phyloP scores from a whole-genome alignment of 2,113 vertebrate species.

The Canis aureus region DNA sequence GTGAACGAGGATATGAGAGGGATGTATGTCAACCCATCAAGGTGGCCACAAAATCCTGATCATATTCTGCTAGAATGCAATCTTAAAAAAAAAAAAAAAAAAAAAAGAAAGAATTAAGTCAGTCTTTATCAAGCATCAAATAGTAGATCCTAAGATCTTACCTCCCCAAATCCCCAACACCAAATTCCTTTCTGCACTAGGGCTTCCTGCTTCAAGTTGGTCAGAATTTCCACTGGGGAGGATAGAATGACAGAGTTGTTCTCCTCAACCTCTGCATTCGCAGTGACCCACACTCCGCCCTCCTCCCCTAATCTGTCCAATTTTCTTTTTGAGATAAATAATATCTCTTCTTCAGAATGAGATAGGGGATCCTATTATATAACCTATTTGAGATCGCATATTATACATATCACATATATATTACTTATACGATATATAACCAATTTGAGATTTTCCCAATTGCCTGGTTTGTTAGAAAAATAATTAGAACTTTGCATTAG shows the following conservation, averaged over 20 bases:
- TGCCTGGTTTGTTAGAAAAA: neutral
- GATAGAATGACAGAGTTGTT: neutral
- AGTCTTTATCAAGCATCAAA: neutral
- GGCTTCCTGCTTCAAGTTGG: neutral
- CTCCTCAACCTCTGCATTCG: neutral
- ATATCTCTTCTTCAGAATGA: neutral
- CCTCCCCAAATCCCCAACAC: neutral
- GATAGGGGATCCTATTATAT: too few relatives aligned
- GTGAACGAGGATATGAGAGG: neutral
- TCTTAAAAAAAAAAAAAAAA: neutral
- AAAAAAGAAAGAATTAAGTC: neutral
- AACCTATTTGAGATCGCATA: neutral
- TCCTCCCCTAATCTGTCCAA: neutral
- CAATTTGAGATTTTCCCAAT: neutral
- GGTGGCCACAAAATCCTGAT: neutral
- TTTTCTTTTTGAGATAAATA: slow-evolving; percentile 14
- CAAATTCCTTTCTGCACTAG: neutral
- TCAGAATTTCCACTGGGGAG: neutral
- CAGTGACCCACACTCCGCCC: neutral
- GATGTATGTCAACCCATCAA: neutral
- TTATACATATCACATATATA: too few relatives aligned
- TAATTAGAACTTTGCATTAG: neutral
- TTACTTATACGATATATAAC: too few relatives aligned
- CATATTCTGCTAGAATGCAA: neutral
- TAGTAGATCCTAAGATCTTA: neutral